Base-by-base conservation (phyloP, 1,140 invertebrate genomes). In the Rhagoletis zephyria region DNA sequence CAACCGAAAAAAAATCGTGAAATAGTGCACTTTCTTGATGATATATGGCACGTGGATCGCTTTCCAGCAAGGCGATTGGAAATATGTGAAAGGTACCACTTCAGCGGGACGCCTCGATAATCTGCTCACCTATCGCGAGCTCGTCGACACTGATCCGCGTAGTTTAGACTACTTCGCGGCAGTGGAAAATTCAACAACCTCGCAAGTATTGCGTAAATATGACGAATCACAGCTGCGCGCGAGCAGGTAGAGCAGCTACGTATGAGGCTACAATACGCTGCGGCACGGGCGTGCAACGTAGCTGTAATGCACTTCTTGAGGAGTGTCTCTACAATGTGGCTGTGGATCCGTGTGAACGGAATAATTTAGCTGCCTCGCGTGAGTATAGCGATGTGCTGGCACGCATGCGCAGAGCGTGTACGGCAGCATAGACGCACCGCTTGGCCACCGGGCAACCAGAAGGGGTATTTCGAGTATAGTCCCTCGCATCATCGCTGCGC, bases 241-340 rank as follows among this genome's bases (percentile, higher is more conserved):
- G 64, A 90, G 0, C 89, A 91, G 0, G 92, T 95, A 14, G 48
- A 90, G 0, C 77, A 88, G 6, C 89, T 95, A 0, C 91, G 94
- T 64, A 87, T 4, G 88, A 93, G 5, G 94, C 95, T 1, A 90
- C 91, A 67, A 77, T 96, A 3, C 90, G 85, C 16, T 93, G 93
- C 89, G 88, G 88, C 14, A 61, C 89, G 40, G 74, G 74, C 16
- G 77, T 89, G 16, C 88, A 88, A 9, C 87, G 88, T 40, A 59
- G 63, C 4, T 91, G 90, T 45, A 91, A 95, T 88, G 94, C 95
- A 0, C 64, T 93, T 0, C 87, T 93, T 86, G 90, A 93, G 4
- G 95, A 96, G 3, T 97, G 97, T 90, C 91, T 97, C 0, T 97
- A 96, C 91, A 95, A 97, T 89, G 94, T 97, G 51, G 92, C 92